Evolutionary conservation across 2,797 vertebrate genomes (phyloP), one percentile per base, ranked within the genome.

Genomic region (Avahi laniger): DNA sequence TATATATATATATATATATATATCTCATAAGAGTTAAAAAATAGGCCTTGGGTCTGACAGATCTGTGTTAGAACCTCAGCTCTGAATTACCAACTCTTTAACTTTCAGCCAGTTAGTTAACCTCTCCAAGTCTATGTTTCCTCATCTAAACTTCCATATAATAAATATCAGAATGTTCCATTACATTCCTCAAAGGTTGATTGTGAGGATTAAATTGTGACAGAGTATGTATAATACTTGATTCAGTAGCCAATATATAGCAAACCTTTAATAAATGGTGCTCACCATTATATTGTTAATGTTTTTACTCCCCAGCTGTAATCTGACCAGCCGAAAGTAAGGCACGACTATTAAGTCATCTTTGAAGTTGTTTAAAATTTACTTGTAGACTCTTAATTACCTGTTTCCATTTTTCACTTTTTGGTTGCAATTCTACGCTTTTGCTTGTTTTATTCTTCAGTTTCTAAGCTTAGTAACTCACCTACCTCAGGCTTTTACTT

Each of bases 351-450:
- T 69, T 46, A 54, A 91, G 26, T 87, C 22, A 61, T 90, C 46
- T 88, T 92, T 75, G 24, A 80, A 80, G 59, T 28, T 87, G 48
- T 57, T 30, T 54, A 91, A 70, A 92, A 81, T 87, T 91, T 81
- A 67, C n/a, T 84, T 57, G 41, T 78, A 79, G 48, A 92, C 24
- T 69, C 46, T 61, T n/a, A 69, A 28, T 70, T 46, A 3, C 7
- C 13, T 38, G 0, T 81, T 88, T 90, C 18, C 11, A n/a, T 72
- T 81, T 81, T 89, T 81, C 24, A 81, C 26, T 4, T 90, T 92
- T 92, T 73, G 4, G 7, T n/a, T 85, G 33, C 15, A 72, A 35
- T 80, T 63, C 26, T 52, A n/a, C 52, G 11, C 5, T 91, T 91
- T 93, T 88, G 22, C 7, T 50, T 73, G 80, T 82, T 82, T 89